phyloP scores from a whole-genome alignment of 2,797 vertebrate genomes.

The Takifugu ocellatus region DNA sequence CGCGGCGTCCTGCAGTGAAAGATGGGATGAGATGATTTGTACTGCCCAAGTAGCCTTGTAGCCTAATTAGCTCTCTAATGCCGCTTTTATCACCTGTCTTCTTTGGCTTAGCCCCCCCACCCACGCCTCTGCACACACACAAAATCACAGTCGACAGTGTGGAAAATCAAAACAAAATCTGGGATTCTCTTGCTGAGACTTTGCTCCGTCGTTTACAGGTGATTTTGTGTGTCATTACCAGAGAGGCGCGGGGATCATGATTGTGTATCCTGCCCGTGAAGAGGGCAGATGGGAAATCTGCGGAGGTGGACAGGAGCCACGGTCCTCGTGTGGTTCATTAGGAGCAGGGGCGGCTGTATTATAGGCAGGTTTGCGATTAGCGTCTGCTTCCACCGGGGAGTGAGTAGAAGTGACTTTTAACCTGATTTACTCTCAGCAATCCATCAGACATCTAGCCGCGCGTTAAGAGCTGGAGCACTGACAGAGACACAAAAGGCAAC shows the following conservation, averaged over 20 bases:
- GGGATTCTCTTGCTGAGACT: slow-evolving; percentile 23
- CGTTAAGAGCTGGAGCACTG: slow-evolving; percentile 56
- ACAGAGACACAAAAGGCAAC: slow-evolving; percentile 61
- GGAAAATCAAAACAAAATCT: slow-evolving; percentile 11
- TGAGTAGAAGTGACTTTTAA: slow-evolving; percentile 63
- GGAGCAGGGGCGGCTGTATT: slow-evolving; percentile 38
- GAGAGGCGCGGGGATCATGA: slow-evolving; percentile 37
- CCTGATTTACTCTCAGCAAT: slow-evolving; percentile 59
- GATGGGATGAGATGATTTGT: slow-evolving; percentile 71
- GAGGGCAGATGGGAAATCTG: slow-evolving; percentile 54
- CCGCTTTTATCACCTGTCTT: slow-evolving; percentile 71
- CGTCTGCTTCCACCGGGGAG: slow-evolving; percentile 38
- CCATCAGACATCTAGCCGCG: slow-evolving; percentile 47
- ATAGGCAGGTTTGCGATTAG: slow-evolving; percentile 50
- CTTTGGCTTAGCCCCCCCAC: slow-evolving; percentile 33
- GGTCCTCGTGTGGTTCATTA: slow-evolving; percentile 52
- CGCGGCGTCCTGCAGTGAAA: slow-evolving; percentile 55
- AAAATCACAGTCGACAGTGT: neutral
- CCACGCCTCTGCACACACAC: neutral
- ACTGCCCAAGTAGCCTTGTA: slow-evolving; percentile 59
- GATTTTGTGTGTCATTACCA: slow-evolving; percentile 46
- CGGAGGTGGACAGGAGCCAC: slow-evolving; percentile 45
- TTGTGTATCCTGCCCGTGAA: slow-evolving; percentile 28
- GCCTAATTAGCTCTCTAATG: slow-evolving; percentile 79
- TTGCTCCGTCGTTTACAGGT: slow-evolving; percentile 27